Conservation (phyloP, 2,888 invertebrate genomes). For the Eristalis tenax region DNA sequence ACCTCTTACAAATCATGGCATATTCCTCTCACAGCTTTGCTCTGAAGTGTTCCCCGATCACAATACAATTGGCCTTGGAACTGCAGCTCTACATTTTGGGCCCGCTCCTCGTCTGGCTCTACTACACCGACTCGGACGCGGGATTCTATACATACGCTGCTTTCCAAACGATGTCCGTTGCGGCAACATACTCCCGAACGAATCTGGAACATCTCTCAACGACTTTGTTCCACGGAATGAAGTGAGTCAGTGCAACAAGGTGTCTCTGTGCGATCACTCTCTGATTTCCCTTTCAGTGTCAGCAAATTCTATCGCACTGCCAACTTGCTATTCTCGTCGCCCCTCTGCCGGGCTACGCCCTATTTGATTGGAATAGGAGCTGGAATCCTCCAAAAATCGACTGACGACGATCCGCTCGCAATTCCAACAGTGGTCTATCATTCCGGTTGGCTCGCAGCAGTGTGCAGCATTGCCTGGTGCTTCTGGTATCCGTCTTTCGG, state of each 20-base stretch:
- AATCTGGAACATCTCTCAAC: slow-evolving; percentile 85
- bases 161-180: slow-evolving; percentile 84
- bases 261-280: background rate
- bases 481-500: slow-evolving; percentile 84
- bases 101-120: slow-evolving; percentile 85
- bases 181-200: slow-evolving; percentile 85
- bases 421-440: slow-evolving; percentile 80
- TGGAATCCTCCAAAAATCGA: slow-evolving; percentile 82
- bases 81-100: slow-evolving; percentile 87
- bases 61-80: slow-evolving; percentile 88
- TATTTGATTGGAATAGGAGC: slow-evolving; percentile 86
- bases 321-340: slow-evolving; percentile 84
- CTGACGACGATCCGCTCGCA: slow-evolving; percentile 75
- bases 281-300: slow-evolving; percentile 81
- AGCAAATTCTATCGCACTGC: slow-evolving; percentile 87
- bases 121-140: slow-evolving; percentile 83
- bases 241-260: slow-evolving; percentile 80
- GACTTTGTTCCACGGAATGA: slow-evolving; percentile 86
- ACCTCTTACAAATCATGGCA: too few relatives aligned
- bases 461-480: slow-evolving; percentile 80
- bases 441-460: slow-evolving; percentile 77
- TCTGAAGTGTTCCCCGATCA: slow-evolving; percentile 88
- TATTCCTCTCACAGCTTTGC: background rate
- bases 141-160: slow-evolving; percentile 83
- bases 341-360: slow-evolving; percentile 85